Percentiles rank a stretch among this genome's conserved stretches.
phyloP scores from a whole-genome alignment of 1,140 invertebrate species.

The Anagrus nilaparvatae region DNA sequence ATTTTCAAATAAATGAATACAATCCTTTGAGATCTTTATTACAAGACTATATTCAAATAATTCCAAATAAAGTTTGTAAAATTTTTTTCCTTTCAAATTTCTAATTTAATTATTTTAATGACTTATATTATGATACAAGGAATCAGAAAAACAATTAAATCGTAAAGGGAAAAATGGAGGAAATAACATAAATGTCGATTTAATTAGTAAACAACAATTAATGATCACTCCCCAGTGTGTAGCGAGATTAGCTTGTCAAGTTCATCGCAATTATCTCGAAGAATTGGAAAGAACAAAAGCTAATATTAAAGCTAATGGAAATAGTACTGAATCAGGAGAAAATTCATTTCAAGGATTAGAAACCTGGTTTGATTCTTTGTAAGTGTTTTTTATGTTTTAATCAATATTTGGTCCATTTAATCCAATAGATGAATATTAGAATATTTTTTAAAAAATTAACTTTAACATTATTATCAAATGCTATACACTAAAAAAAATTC shows the following conservation, averaged over 20 bases:
- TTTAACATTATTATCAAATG: conserved; percentile 16
- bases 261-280: conserved; percentile 32
- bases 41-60: conserved; percentile 22
- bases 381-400: conserved; percentile 18
- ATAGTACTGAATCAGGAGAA: conserved; percentile 12
- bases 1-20: conserved; percentile 8
- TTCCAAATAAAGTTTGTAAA: conserved; percentile 19
- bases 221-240: conserved; percentile 31
- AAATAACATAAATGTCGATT: too few species aligned
- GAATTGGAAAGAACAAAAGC: conserved; percentile 26
- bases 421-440: background rate
- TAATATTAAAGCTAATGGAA: conserved; percentile 20
- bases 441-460: conserved; percentile 5
- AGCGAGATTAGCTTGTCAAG: conserved; percentile 34
- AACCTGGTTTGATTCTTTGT: conserved; percentile 35
- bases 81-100: conserved; percentile 3
- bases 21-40: conserved; percentile 21
- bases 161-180: too few species aligned
- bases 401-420: background rate
- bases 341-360: conserved; percentile 30
- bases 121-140: background rate
- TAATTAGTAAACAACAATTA: too few species aligned
- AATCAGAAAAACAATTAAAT: too few species aligned
- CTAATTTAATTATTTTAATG: background rate
- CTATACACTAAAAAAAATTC: background rate